Evolutionary conservation across 2,113 vertebrate genomes (phyloP), one percentile per base, ranked within the genome.

Genomic region (Alethe diademata): DNA sequence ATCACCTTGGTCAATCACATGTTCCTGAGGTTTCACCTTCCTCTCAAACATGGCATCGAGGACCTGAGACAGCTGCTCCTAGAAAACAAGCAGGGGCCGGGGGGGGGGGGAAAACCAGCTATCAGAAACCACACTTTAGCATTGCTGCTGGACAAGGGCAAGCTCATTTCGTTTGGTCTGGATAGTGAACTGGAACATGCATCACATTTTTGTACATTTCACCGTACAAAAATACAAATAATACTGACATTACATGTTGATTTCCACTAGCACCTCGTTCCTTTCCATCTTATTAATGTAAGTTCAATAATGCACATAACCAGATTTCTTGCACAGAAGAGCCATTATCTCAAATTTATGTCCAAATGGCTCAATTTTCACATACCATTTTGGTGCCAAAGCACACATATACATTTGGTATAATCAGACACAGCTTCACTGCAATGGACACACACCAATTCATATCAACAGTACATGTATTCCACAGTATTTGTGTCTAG

Each of bases 11-110:
- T 99, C 99, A 87, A 99, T 99, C 93, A 99, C 99, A 47, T 99
- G 99, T 35, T 99, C 99, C 85, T 98, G 98, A 83, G 98, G 98
- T 89, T 99, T 97, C 85, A 99, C 99, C 86, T 95, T 97, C 70
- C 97, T 98, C 97, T 99, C 99, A 98, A 99, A 99, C 99, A 99
- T 99, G 97, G 99, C 99, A 93, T 99, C 99, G 50, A 99, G 98
- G 90, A 99, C 99, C 98, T 99, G 93, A 96, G 99, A 99, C 88
- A 99, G 98, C 92, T 99, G 99, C 97, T 99, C 99, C 99, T 99
- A 84, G 12, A 94, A 85, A 70, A 15, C 22, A 22, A 93, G 96
- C 3, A 28, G 24, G 9, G n/a, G 4, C 9, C 1, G 1, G 2
- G 5, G 12, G 1, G 1, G 2, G 5, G 12, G 9, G 4, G 4